Percentiles rank a stretch among this genome's conserved stretches.
Evolutionary conservation across 1,140 invertebrate genomes (phyloP).

Genomic region (Penaeus indicus): DNA sequence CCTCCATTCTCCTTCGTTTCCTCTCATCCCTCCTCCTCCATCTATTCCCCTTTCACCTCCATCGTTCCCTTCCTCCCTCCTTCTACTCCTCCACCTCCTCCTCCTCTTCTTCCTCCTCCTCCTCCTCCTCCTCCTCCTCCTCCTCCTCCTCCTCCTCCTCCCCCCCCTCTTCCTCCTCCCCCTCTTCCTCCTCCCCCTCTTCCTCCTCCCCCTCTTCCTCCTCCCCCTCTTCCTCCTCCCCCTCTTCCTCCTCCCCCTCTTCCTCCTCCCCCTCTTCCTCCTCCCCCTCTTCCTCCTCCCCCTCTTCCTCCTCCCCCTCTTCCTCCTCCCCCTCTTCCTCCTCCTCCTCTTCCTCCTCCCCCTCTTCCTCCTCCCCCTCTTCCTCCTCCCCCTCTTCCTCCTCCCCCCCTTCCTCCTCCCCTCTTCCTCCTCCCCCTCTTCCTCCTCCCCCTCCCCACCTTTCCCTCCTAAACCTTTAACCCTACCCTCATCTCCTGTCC

Average conservation of each 20-base stretch:
- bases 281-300: no score
- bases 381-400: no score
- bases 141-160: neutral
- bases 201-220: no score
- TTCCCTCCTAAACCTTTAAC: neutral
- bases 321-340: neutral
- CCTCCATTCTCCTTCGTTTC: neutral
- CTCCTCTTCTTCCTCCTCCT: no score
- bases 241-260: neutral
- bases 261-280: no score
- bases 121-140: neutral
- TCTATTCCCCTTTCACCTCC: neutral
- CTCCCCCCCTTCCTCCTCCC: constrained; percentile 8
- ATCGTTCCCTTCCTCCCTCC: no score
- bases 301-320: no score
- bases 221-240: no score
- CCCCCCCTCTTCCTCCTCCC: neutral
- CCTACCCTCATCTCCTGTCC: neutral
- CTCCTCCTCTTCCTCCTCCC: constrained; percentile 9
- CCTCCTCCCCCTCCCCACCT: no score
- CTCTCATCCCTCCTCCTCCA: neutral
- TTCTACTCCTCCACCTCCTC: no score
- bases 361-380: constrained; percentile 9
- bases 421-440: constrained; percentile 9
- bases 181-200: neutral